Evolutionary conservation across 64 coral and sea anemone genomes (phyloP).

Genomic region (Dendronephthya gigantea): DNA sequence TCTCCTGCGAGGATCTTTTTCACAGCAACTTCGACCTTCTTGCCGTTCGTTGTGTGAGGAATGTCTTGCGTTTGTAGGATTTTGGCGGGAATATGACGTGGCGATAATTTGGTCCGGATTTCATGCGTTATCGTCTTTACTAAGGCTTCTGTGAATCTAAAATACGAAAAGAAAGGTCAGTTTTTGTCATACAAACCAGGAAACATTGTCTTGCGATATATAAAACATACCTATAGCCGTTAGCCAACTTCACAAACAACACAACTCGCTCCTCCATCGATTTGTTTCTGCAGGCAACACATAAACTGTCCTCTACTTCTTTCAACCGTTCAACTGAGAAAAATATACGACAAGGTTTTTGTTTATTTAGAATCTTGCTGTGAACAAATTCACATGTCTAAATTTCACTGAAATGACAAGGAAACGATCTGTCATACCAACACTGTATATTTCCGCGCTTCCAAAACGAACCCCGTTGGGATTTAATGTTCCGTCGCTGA

Average conservation of each 20-base stretch:
- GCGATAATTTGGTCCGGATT: constrained; percentile 56
- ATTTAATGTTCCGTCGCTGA: constrained; percentile 95
- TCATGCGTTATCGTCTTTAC: constrained; percentile 17
- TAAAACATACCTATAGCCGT: constrained; percentile 47
- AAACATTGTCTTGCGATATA: background rate
- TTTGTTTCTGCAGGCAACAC: constrained; percentile 49
- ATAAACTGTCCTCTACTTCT: constrained; percentile 90
- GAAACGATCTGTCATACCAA: constrained; percentile 35
- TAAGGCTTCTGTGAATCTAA: constrained; percentile 56
- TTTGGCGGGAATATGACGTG: constrained; percentile 67
- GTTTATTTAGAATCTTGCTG: background rate
- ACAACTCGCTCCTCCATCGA: constrained; percentile 66
- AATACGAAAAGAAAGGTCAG: background rate
- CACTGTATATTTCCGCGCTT: constrained; percentile 91
- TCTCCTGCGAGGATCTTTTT: constrained; percentile 80
- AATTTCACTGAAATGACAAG: background rate
- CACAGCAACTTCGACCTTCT: constrained; percentile 91
- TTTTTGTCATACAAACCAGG: background rate
- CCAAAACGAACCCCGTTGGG: constrained; percentile 90
- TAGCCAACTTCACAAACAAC: constrained; percentile 73
- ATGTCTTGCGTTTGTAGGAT: constrained; percentile 79
- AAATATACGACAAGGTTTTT: background rate
- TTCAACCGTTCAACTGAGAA: constrained; percentile 65
- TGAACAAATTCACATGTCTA: background rate
- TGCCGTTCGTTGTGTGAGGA: constrained; percentile 81